Evolutionary conservation across 2,113 vertebrate species (phyloP).

Genomic region (Athene cunicularia): DNA sequence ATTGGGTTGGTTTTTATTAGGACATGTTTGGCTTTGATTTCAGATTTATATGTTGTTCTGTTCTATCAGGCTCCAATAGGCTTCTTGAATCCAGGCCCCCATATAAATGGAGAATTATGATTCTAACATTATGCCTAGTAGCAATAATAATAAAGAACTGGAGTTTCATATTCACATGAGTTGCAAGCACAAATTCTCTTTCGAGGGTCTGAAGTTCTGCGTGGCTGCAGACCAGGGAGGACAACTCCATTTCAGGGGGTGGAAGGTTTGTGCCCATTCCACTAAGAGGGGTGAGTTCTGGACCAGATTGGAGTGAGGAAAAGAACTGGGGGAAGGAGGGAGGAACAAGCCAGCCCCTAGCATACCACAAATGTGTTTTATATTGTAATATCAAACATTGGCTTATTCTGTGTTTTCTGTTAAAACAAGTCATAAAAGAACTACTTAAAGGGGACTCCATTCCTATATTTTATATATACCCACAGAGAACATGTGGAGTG

Average conservation of each 20-base stretch:
- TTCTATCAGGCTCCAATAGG: not conserved
- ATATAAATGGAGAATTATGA: constrained; percentile 13
- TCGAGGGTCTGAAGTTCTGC: not conserved
- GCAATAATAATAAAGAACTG: not conserved
- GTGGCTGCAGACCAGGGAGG: not conserved
- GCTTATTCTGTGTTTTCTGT: constrained; percentile 56
- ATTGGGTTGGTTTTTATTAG: not conserved
- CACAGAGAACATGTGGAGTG: constrained; percentile 71
- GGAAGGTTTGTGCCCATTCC: not conserved
- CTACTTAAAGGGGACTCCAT: constrained; percentile 50
- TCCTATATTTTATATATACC: constrained; percentile 68
- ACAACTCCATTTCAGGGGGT: rapidly evolving
- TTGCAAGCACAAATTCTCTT: not conserved
- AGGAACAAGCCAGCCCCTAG: constrained; percentile 45
- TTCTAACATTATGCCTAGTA: constrained; percentile 14
- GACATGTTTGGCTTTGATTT: constrained; percentile 31
- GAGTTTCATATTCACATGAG: not conserved
- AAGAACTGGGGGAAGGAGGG: constrained; percentile 1
- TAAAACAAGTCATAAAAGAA: constrained; percentile 73
- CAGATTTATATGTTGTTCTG: constrained; percentile 3
- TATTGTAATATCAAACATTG: constrained; percentile 66
- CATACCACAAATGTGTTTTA: constrained; percentile 70
- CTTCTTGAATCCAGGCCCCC: not conserved
- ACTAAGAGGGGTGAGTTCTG: not conserved
- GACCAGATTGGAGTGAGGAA: not conserved